Percentiles rank a stretch among this genome's conserved stretches.
Conservation (phyloP, 2,113 vertebrate genomes). For the rat (Rattus norvegicus) region DNA sequence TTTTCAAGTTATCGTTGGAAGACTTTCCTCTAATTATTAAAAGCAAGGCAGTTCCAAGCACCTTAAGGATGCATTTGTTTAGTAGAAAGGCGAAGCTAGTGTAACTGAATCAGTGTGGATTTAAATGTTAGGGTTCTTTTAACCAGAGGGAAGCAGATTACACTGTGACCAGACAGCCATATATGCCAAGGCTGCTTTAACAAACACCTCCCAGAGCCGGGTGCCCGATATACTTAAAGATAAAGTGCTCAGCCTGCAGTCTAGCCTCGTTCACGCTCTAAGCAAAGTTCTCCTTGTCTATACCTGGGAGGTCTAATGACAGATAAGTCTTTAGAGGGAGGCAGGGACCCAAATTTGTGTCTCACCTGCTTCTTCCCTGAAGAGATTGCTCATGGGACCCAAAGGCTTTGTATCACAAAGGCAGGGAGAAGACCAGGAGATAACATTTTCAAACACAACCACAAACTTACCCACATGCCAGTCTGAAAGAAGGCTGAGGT, state of each 20-base stretch:
- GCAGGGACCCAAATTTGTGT: neutral
- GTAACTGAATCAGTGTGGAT: neutral
- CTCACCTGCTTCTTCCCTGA: neutral
- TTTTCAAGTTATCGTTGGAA: constrained; percentile 12
- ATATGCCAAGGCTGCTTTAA: neutral
- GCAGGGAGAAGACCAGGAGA: neutral
- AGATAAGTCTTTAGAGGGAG: neutral
- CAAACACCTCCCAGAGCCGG: neutral
- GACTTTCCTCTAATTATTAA: neutral
- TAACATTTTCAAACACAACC: neutral
- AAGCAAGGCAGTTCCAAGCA: neutral
- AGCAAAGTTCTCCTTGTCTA: neutral
- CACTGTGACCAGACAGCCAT: neutral
- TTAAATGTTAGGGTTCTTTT: neutral
- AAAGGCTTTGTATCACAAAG: neutral
- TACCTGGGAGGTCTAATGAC: neutral
- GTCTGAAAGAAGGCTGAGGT: neutral
- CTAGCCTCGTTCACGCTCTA: no score
- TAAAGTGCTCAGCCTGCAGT: neutral
- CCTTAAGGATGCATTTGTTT: neutral
- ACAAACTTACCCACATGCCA: rapidly evolving
- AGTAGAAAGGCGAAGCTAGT: neutral
- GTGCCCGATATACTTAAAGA: neutral
- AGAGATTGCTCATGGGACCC: neutral
- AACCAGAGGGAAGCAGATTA: neutral